Base-by-base conservation (phyloP, 2,888 invertebrate genomes). In the Drosophila tripunctata region DNA sequence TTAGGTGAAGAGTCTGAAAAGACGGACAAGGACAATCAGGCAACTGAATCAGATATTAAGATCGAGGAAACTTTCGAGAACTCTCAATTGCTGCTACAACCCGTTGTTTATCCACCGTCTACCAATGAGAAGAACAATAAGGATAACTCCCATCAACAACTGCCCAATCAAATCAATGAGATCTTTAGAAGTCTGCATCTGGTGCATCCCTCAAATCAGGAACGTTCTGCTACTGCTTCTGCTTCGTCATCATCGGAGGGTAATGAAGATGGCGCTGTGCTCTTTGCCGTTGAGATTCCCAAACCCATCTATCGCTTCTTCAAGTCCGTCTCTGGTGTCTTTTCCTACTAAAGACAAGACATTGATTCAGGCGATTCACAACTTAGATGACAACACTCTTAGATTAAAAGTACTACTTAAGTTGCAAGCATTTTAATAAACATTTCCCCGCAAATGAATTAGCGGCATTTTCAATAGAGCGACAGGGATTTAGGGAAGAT, bases 231-330 rank as follows among this genome's bases (percentile, higher is more conserved):
- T 10, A n/a, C n/a, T n/a, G n/a, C n/a, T n/a, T n/a, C n/a, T n/a
- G n/a, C n/a, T n/a, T n/a, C n/a, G n/a, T 45, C 67, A 7, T 48
- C 82, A 0, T 0, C 56, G 0, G 58, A 12, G 2, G 15, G 5
- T 3, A 50, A 36, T 12, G 76, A 82, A 30, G 83, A 85, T 8
- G 67, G 62, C 27, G 48, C 65, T 3, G 79, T 81, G 1, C 57
- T 81, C 14, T 81, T 81, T 14, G 81, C 81, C 21, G 76, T 81
- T 14, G 81, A 81, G 40, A 81, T 81, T 41, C 81, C 86, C 1
- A 85, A 82, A 8, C 77, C 86, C 19, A 81, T 85, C 38, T 81
- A 85, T 40, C 76, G 79, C 17, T 81, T 81, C 65, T 81, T 81
- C 31, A 81, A 82, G 38, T 78, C 77, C 6, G 60, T 81, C 36